These are phyloP conservation scores for Papilio machaon DNA, from an alignment of 1,140 invertebrate species.

Conservation along the genomic window DNA sequence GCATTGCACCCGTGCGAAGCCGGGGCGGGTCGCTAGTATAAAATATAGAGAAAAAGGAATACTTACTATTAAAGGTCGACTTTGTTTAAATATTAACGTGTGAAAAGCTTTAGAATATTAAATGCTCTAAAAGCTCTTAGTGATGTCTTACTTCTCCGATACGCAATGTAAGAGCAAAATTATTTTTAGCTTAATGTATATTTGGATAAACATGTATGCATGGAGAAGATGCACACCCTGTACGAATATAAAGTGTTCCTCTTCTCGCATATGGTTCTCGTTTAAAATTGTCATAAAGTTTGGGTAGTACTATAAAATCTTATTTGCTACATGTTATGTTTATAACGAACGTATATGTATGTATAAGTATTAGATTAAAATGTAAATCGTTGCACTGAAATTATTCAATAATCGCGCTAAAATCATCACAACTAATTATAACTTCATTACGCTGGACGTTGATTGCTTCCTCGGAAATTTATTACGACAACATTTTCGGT, in stretches of 20 bases:
- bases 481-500: not conserved
- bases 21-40: not conserved
- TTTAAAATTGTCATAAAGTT: too few relatives aligned
- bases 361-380: not conserved
- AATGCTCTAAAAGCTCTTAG: conserved; percentile 16
- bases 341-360: too few relatives aligned
- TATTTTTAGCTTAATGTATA: not conserved
- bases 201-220: not conserved
- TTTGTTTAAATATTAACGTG: conserved; percentile 14
- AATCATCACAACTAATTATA: conserved; percentile 9
- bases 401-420: not conserved
- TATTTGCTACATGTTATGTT: too few relatives aligned
- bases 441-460: not conserved
- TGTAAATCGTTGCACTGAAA: not conserved
- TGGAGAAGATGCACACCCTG: too few relatives aligned
- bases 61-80: not conserved
- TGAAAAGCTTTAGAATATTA: conserved; percentile 18
- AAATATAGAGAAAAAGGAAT: conserved; percentile 10
- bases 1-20: too few relatives aligned
- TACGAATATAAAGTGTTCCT: too few relatives aligned
- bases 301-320: too few relatives aligned
- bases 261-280: too few relatives aligned
- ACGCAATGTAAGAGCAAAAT: not conserved
- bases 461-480: not conserved
- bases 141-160: not conserved